These are phyloP conservation scores for Nycticorax nycticorax DNA, from an alignment of 2,113 vertebrate species.

Conservation along the genomic window DNA sequence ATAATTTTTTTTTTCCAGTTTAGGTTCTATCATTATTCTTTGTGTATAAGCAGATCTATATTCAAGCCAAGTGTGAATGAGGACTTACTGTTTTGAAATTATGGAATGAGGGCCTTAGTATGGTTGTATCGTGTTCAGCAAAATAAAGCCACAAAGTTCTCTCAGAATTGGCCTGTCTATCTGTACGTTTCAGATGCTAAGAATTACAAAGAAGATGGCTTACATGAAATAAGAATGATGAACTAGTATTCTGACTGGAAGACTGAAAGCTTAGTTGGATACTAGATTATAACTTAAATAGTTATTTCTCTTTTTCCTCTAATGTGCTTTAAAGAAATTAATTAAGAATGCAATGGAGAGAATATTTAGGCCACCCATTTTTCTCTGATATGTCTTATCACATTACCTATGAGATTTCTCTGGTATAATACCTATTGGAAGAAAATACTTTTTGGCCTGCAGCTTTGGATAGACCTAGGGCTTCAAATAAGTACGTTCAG, in stretches of 20 bases:
- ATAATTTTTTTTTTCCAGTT: background rate
- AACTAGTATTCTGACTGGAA: background rate
- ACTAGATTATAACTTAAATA: background rate
- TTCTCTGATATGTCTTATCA: background rate
- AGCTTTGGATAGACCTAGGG: background rate
- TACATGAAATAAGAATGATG: background rate
- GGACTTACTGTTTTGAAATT: background rate
- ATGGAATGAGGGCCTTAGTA: background rate
- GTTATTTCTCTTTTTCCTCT: background rate
- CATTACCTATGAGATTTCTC: background rate
- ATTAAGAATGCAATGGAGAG: background rate
- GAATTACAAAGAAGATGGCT: background rate
- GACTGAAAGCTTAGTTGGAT: background rate
- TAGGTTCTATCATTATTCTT: background rate
- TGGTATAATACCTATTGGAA: background rate
- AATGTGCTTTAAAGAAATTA: background rate
- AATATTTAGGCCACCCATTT: background rate
- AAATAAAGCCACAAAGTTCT: background rate
- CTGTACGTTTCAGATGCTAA: background rate
- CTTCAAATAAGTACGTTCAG: background rate
- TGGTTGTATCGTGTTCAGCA: background rate
- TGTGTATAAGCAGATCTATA: background rate
- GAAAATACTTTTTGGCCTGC: background rate
- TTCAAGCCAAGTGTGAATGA: background rate
- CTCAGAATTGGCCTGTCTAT: background rate